phyloP scores from a whole-genome alignment of 37 sponge, comb jelly and placozoan genomes.

The Eunapius fragilis region DNA sequence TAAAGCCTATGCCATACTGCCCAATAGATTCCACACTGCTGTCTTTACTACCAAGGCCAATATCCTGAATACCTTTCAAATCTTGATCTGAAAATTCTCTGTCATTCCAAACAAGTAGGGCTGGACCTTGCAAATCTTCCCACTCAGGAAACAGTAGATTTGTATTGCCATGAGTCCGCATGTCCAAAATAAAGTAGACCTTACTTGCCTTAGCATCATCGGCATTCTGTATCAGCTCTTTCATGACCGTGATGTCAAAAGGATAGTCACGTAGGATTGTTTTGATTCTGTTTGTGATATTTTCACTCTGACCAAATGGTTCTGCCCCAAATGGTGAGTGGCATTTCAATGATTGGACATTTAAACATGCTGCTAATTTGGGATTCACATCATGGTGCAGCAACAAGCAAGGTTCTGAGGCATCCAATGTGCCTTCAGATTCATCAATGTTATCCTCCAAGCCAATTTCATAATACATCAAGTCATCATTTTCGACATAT shows the following conservation, averaged over 20 bases:
- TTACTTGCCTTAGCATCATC: conserved; percentile 66
- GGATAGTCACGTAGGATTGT: conserved; percentile 76
- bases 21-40: conserved; percentile 39
- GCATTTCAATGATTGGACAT: conserved; percentile 7
- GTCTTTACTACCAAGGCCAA: conserved; percentile 56
- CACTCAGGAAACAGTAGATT: neutral
- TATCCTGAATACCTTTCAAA: conserved; percentile 60
- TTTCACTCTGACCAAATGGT: conserved; percentile 74
- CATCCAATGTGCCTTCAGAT: no score
- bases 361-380: neutral
- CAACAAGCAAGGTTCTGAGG: no score
- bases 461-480: neutral
- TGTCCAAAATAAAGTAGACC: conserved; percentile 43
- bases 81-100: conserved; percentile 46
- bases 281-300: conserved; percentile 67
- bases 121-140: conserved; percentile 53
- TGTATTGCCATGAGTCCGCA: neutral
- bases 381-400: no score
- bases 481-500: conserved; percentile 45
- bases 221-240: conserved; percentile 57
- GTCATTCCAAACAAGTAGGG: conserved; percentile 59
- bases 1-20: conserved; percentile 76
- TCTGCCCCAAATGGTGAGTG: conserved; percentile 16
- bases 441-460: no score
- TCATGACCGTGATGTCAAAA: neutral